phyloP scores from a whole-genome alignment of 2,113 vertebrate genomes.

The Mionectes macconnelli region DNA sequence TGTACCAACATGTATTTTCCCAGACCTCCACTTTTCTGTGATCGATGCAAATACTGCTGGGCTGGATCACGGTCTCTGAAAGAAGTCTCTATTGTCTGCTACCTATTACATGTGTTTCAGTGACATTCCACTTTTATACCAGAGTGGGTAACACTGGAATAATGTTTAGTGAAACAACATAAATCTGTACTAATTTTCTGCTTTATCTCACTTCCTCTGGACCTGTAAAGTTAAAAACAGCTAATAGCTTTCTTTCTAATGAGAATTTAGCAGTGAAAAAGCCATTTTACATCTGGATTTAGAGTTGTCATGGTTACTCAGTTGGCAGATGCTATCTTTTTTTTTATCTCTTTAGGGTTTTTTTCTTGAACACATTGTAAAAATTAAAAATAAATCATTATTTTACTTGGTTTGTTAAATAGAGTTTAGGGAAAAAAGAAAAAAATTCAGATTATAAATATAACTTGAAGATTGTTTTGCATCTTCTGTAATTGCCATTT shows the following conservation, averaged over 20 bases:
- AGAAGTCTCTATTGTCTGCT: neutral
- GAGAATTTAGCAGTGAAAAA: neutral
- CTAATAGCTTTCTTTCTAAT: neutral
- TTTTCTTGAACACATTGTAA: neutral
- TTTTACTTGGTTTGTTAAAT: neutral
- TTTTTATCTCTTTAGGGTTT: neutral
- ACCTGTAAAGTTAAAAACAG: neutral
- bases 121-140: neutral
- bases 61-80: neutral
- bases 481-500: neutral
- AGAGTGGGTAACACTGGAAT: neutral
- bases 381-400: neutral
- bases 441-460: neutral
- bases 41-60: neutral
- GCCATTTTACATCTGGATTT: neutral
- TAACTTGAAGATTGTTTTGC: neutral
- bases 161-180: neutral
- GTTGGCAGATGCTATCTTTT: neutral
- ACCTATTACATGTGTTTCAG: neutral
- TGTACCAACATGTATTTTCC: neutral
- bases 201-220: neutral
- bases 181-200: neutral
- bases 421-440: neutral
- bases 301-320: neutral
- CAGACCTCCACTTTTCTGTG: neutral